Evolutionary conservation across 2,888 invertebrate species (phyloP), one percentile per base, ranked within the genome.

Genomic region (Cylloceria caligata): DNA sequence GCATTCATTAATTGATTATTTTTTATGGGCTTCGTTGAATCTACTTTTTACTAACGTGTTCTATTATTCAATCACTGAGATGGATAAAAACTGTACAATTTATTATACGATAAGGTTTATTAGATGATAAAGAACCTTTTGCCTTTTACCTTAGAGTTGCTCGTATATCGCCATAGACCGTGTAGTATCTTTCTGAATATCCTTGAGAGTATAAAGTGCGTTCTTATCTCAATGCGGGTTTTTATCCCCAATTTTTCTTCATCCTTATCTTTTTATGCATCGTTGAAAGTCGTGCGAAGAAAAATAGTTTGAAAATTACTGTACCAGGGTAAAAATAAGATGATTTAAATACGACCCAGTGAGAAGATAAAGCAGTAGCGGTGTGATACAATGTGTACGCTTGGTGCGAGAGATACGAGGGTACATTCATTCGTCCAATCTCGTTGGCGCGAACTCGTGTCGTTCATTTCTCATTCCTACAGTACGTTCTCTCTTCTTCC

Each of bases 341-440:
- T 16, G 16, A 62, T 62, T 76, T 52, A 36, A 78, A 71, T 52
- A 11, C 34, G 47, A 65, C 34, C 24, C 45, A 45, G n/a, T 39
- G 72, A 3, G 55, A 65, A 34, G 55, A 78, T 55, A 78, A 65
- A 64, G 19, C 4, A 55, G 30, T 5, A 45, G 24, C 5, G 45
- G 30, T 24, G 45, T 16, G 55, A 75, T 67, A 24, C 21, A 55
- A 42, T 6, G 30, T 45, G 11, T 60, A 24, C 24, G 34, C 7
- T 16, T 52, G 72, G 65, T 79, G 30, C 67, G 67, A 49, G 60
- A 79, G 73, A 73, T 73, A 73, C 73, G 52, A 67, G 57, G 16
- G 30, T 34, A 68, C 60, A 68, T 79, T 73, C 60, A 72, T 16
- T 52, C 67, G 72, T 21, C 65, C 78, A 79, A 79, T 79, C 72